These are phyloP conservation scores for Perccottus glenii DNA, from an alignment of 2,113 vertebrate species.

Conservation along the genomic window DNA sequence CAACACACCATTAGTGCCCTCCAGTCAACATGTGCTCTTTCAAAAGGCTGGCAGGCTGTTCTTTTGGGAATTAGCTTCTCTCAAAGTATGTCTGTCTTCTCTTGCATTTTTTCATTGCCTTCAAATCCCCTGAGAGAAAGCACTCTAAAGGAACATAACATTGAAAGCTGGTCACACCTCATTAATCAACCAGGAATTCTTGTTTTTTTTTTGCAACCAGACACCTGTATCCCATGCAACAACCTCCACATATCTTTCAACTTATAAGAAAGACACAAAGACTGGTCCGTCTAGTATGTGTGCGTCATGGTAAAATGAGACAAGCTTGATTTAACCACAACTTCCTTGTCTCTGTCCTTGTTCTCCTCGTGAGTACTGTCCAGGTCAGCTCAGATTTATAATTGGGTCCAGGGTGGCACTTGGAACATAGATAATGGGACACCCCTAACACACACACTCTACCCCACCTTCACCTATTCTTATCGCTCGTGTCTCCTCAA, in stretches of 20 bases:
- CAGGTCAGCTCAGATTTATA: constrained; percentile 59
- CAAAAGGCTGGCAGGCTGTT: constrained; percentile 29
- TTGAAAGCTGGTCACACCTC: constrained; percentile 56
- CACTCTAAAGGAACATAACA: constrained; percentile 45
- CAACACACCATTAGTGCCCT: constrained; percentile 64
- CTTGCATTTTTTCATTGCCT: constrained; percentile 21
- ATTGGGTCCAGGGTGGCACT: constrained; percentile 54
- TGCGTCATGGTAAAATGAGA: neutral
- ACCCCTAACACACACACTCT: constrained; percentile 4
- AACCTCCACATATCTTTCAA: constrained; percentile 54
- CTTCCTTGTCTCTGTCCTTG: constrained; percentile 28
- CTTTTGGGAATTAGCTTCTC: constrained; percentile 34
- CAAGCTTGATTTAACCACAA: constrained; percentile 35
- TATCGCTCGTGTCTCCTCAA: constrained; percentile 32
- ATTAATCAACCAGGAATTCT: constrained; percentile 62
- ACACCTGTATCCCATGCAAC: constrained; percentile 47
- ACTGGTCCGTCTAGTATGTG: neutral
- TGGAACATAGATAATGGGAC: constrained; percentile 28
- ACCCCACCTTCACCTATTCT: constrained; percentile 43
- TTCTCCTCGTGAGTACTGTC: constrained; percentile 29
- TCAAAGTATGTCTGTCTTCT: constrained; percentile 20
- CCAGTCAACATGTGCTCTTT: constrained; percentile 63
- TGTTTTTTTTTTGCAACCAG: constrained; percentile 46
- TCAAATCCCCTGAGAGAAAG: constrained; percentile 51
- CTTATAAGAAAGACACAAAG: constrained; percentile 26